Conservation (phyloP, 2,113 vertebrate genomes). For the Puntigrus tetrazona region DNA sequence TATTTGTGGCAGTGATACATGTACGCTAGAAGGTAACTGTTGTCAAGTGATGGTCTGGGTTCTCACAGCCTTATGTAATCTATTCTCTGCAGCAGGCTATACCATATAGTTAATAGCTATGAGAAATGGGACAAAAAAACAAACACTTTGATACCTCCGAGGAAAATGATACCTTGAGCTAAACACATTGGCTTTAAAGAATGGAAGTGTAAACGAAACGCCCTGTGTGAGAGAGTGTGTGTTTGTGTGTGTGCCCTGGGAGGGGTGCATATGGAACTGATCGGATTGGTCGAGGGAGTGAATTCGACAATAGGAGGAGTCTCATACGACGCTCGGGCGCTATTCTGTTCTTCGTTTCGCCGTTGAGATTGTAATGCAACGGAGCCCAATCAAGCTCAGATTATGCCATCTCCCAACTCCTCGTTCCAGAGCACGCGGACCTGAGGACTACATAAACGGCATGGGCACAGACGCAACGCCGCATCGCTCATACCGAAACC, state of each 20-base stretch:
- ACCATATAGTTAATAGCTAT: not conserved
- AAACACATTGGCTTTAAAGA: not conserved
- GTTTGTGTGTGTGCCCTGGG: not conserved
- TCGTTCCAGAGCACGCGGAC: constrained; percentile 25
- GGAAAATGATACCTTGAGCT: constrained; percentile 21
- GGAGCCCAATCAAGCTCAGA: constrained; percentile 31
- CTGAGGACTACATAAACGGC: constrained; percentile 46
- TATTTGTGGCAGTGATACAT: not conserved
- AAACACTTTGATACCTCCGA: not conserved
- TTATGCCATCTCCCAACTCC: constrained; percentile 46
- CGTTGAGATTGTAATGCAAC: constrained; percentile 68
- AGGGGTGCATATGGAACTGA: constrained; percentile 26
- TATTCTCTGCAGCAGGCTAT: not conserved
- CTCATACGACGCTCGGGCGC: constrained; percentile 73
- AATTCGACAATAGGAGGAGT: constrained; percentile 73
- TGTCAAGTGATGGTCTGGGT: not conserved
- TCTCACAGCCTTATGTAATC: not conserved
- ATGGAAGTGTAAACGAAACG: constrained; percentile 26
- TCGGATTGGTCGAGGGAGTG: constrained; percentile 45
- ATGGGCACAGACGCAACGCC: constrained; percentile 64
- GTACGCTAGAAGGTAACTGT: not conserved
- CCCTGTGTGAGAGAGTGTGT: constrained; percentile 4
- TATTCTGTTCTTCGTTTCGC: constrained; percentile 75
- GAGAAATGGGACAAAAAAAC: not conserved
- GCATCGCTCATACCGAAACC: constrained; percentile 64